These are phyloP conservation scores for Catharus ustulatus DNA, from an alignment of 2,797 vertebrate species.

Conservation along the genomic window DNA sequence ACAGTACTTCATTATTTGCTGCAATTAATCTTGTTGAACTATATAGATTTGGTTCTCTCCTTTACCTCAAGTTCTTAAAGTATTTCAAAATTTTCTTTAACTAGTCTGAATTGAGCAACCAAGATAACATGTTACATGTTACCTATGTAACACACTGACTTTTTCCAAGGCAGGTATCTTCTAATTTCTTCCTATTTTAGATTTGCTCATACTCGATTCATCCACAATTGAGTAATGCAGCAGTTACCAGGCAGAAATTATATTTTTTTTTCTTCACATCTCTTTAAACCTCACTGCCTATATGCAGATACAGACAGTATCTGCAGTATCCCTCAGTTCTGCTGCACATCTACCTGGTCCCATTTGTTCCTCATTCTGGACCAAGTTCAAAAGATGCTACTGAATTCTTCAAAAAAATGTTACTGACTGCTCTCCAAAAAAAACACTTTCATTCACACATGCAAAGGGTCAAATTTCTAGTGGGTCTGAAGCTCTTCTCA, in stretches of 20 bases:
- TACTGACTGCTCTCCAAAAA: neutral
- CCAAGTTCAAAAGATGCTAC: neutral
- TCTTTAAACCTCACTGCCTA: neutral
- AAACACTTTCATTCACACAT: neutral
- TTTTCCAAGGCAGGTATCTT: neutral
- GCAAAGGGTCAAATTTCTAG: neutral
- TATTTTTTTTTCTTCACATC: neutral
- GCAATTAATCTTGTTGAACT: neutral
- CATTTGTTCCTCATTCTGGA: neutral
- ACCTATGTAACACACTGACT: neutral
- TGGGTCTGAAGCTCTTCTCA: neutral
- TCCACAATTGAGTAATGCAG: neutral
- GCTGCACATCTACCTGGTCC: rapidly evolving
- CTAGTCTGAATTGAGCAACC: neutral
- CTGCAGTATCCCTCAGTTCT: neutral
- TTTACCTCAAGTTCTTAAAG: neutral
- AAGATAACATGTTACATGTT: neutral
- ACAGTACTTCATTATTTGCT: neutral
- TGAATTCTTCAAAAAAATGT: neutral
- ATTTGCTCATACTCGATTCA: neutral
- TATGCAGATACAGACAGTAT: neutral
- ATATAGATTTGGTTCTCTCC: neutral
- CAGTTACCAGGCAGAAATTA: neutral
- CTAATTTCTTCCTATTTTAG: neutral
- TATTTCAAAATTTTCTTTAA: neutral